Conservation (phyloP, 2,113 vertebrate genomes). For the Pterophyllum scalare region DNA sequence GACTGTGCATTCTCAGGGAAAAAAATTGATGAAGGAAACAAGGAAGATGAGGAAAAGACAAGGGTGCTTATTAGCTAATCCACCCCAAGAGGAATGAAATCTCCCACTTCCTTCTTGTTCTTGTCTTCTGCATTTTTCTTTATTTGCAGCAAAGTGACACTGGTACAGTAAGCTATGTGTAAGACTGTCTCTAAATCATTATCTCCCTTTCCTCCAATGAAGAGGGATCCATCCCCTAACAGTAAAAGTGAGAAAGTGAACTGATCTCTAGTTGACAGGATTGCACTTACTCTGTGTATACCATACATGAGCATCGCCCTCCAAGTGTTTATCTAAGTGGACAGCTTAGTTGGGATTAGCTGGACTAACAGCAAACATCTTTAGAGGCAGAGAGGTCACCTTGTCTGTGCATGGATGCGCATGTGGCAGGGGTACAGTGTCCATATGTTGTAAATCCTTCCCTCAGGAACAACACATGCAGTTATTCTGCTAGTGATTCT, state of each 20-base stretch:
- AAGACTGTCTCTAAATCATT: neutral
- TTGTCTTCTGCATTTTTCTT: neutral
- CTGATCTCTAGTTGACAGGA: constrained; percentile 31
- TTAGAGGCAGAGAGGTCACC: constrained; percentile 59
- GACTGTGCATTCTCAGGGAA: constrained; percentile 28
- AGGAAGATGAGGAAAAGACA: constrained; percentile 9
- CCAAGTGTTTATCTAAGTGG: constrained; percentile 66
- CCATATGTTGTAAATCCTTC: constrained; percentile 75
- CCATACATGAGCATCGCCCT: constrained; percentile 23
- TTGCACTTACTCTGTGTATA: constrained; percentile 6
- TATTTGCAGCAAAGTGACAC: neutral
- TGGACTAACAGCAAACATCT: constrained; percentile 65
- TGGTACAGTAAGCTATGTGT: neutral
- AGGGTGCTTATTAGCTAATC: constrained; percentile 65
- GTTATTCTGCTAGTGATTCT: neutral
- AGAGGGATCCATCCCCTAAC: neutral
- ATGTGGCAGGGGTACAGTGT: constrained; percentile 68
- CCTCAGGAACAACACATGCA: constrained; percentile 31
- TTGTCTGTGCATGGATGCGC: constrained; percentile 57
- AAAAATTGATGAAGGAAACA: constrained; percentile 13
- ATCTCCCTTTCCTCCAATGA: neutral
- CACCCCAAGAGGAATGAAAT: constrained; percentile 28
- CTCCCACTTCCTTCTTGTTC: neutral
- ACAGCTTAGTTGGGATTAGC: constrained; percentile 77
- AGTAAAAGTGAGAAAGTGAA: constrained; percentile 33